These are phyloP conservation scores for Phaetusa simplex DNA, from an alignment of 2,113 vertebrate genomes.

Conservation along the genomic window DNA sequence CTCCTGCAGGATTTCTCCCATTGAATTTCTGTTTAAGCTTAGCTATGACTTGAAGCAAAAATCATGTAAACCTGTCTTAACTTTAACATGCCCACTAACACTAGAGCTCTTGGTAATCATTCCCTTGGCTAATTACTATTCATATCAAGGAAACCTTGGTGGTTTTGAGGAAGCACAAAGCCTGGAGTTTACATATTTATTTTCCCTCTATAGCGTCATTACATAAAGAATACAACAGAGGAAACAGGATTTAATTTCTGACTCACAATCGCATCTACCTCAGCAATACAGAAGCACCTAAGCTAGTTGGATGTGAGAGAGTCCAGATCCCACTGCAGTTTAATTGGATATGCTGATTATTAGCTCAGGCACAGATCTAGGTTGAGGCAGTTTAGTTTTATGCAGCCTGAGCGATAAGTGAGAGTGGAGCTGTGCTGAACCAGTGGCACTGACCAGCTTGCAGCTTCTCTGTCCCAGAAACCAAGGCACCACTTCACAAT, in stretches of 20 bases:
- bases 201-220: background rate
- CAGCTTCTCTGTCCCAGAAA: background rate
- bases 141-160: background rate
- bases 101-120: background rate
- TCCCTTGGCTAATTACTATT: slow-evolving; percentile 11
- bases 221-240: background rate
- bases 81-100: background rate
- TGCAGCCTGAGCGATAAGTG: background rate
- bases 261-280: background rate
- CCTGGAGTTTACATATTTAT: background rate
- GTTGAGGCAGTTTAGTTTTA: background rate
- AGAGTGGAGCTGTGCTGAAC: background rate
- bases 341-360: background rate
- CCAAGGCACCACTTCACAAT: background rate
- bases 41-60: background rate
- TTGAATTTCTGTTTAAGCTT: background rate
- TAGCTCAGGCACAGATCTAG: background rate
- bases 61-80: background rate
- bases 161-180: background rate
- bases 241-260: slow-evolving; percentile 20
- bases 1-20: background rate
- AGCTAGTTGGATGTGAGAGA: background rate
- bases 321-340: background rate
- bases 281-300: background rate
- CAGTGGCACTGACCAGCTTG: background rate